phyloP scores from a whole-genome alignment of 1,140 invertebrate species.

The Zaprionus ornatus region DNA sequence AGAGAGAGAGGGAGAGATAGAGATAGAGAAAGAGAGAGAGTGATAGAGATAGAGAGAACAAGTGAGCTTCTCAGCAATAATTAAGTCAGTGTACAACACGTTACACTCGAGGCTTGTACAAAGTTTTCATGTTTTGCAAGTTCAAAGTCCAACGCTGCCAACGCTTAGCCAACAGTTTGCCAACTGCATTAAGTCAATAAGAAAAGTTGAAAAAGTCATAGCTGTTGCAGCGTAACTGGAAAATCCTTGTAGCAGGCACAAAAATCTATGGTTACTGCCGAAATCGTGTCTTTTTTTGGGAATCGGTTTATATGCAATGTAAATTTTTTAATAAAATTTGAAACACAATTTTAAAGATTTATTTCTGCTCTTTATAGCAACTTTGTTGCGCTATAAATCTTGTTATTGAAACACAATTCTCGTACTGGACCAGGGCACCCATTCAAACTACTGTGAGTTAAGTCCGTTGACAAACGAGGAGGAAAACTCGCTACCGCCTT shows the following conservation, averaged over 20 bases:
- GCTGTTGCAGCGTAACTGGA: background rate
- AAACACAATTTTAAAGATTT: background rate
- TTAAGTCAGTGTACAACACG: background rate
- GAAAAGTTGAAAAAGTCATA: conserved; percentile 61
- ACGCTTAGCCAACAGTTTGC: conserved; percentile 66
- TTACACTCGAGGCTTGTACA: background rate
- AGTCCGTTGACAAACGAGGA: background rate
- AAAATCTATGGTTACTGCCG: background rate
- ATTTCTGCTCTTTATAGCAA: background rate
- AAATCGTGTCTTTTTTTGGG: background rate
- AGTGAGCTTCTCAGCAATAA: too few species aligned
- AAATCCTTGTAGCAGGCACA: background rate
- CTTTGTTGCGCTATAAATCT: background rate
- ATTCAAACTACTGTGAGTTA: background rate
- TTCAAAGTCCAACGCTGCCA: conserved; percentile 41
- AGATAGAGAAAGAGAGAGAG: too few species aligned
- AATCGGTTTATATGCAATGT: background rate
- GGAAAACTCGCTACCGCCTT: conserved; percentile 4
- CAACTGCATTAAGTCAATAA: conserved; percentile 77
- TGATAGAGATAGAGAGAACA: too few species aligned
- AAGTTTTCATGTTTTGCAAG: conserved; percentile 39
- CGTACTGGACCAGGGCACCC: background rate
- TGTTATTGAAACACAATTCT: background rate
- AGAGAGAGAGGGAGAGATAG: too few species aligned
- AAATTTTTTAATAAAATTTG: background rate